phyloP scores from a whole-genome alignment of 1,140 invertebrate species.

The Lepidostoma basale region DNA sequence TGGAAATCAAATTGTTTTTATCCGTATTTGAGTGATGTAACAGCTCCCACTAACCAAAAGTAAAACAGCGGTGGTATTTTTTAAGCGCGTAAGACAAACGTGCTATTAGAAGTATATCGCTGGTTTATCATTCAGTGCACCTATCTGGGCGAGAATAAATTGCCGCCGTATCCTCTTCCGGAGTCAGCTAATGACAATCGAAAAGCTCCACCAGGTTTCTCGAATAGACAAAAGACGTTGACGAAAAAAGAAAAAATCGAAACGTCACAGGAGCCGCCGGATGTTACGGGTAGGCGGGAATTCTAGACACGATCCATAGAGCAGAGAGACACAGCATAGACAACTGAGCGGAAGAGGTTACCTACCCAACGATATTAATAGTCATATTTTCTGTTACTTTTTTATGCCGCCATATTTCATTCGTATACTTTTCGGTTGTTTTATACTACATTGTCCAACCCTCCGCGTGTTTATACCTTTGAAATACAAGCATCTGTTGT shows the following conservation, averaged over 20 bases:
- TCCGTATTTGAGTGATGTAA: too few species aligned
- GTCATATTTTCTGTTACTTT: constrained; percentile 14
- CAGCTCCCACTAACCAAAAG: too few species aligned
- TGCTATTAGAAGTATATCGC: neutral
- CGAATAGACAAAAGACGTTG: constrained; percentile 16
- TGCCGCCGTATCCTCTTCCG: constrained; percentile 23
- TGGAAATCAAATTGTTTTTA: too few species aligned
- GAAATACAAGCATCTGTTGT: constrained; percentile 20
- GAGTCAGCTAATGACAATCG: constrained; percentile 23
- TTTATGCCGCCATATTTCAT: constrained; percentile 17
- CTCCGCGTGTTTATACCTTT: constrained; percentile 8
- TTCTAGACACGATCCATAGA: constrained; percentile 12
- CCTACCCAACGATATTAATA: constrained; percentile 9
- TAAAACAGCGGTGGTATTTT: neutral
- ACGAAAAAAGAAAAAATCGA: constrained; percentile 16
- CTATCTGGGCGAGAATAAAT: constrained; percentile 21
- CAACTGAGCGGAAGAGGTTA: constrained; percentile 14
- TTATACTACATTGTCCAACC: neutral
- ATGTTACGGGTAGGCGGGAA: constrained; percentile 18
- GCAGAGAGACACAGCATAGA: constrained; percentile 7
- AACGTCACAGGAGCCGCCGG: constrained; percentile 22
- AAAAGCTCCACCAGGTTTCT: neutral
- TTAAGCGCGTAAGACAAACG: constrained; percentile 11
- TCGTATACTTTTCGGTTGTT: neutral
- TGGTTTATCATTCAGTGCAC: constrained; percentile 5